Evolutionary conservation across 2,888 invertebrate species (phyloP).

Genomic region (Neoascia interrupta): DNA sequence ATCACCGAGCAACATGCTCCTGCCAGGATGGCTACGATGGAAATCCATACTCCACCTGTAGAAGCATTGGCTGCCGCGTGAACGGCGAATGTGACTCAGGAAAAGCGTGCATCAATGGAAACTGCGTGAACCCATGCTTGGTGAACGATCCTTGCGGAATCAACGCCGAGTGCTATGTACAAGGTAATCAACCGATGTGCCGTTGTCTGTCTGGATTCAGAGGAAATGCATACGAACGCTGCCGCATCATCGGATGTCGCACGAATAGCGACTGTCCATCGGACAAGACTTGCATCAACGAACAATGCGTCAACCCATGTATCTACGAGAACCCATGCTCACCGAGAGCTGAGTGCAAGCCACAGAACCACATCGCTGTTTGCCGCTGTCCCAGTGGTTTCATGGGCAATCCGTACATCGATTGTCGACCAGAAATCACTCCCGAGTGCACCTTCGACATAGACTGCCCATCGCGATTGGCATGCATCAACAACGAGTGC

Average conservation of each 20-base stretch:
- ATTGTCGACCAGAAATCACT: conserved; percentile 86
- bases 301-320: conserved; percentile 92
- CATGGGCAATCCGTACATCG: conserved; percentile 89
- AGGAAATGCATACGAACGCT: conserved; percentile 88
- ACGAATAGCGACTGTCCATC: conserved; percentile 93
- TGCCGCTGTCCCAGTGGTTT: conserved; percentile 90
- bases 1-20: conserved; percentile 92
- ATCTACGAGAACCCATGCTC: conserved; percentile 88
- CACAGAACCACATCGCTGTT: conserved; percentile 90
- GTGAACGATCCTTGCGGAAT: conserved; percentile 89
- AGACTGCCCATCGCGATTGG: conserved; percentile 89
- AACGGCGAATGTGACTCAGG: conserved; percentile 91
- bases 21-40: conserved; percentile 92
- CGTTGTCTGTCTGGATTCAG: conserved; percentile 90
- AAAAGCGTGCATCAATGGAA: conserved; percentile 91
- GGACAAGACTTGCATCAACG: conserved; percentile 91
- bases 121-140: conserved; percentile 92
- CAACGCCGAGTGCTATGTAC: conserved; percentile 90
- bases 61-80: conserved; percentile 89
- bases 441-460: conserved; percentile 90
- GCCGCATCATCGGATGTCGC: conserved; percentile 89
- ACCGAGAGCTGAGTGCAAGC: conserved; percentile 87
- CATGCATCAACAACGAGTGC: conserved; percentile 90
- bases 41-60: conserved; percentile 90
- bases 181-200: conserved; percentile 87